phyloP scores from a whole-genome alignment of 2,888 invertebrate genomes.

The Nowickia ferox region DNA sequence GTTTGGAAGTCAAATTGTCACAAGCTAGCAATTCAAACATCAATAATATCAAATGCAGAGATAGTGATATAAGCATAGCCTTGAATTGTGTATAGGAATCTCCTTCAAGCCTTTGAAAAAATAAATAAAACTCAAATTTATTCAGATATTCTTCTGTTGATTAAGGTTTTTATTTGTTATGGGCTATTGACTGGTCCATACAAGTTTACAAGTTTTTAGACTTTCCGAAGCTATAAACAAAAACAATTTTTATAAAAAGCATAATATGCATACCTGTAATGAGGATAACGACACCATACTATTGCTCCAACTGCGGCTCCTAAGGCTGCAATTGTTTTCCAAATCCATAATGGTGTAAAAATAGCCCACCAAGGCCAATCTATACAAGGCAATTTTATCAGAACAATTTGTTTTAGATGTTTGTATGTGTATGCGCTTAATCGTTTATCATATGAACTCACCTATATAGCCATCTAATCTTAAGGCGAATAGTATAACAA shows the following conservation, averaged over 20 bases:
- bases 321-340: constrained; percentile 95
- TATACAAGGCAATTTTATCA: constrained; percentile 60
- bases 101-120: constrained; percentile 93
- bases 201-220: background rate
- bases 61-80: constrained; percentile 98
- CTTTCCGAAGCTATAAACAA: background rate
- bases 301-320: constrained; percentile 96
- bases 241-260: background rate
- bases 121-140: too few relatives aligned
- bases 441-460: constrained; percentile 68
- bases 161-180: too few relatives aligned
- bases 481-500: constrained; percentile 95
- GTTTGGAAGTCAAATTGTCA: constrained; percentile 94
- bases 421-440: background rate
- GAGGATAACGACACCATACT: constrained; percentile 98
- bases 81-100: constrained; percentile 99
- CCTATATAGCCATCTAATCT: constrained; percentile 92
- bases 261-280: constrained; percentile 88
- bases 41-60: constrained; percentile 95
- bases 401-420: background rate
- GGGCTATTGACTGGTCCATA: too few relatives aligned
- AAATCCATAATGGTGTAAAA: constrained; percentile 98
- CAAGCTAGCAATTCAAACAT: constrained; percentile 98
- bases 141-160: too few relatives aligned
- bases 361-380: constrained; percentile 98